Evolutionary conservation across 2,797 vertebrate genomes (phyloP), one percentile per base, ranked within the genome.

Genomic region (Clarias platycephalus): DNA sequence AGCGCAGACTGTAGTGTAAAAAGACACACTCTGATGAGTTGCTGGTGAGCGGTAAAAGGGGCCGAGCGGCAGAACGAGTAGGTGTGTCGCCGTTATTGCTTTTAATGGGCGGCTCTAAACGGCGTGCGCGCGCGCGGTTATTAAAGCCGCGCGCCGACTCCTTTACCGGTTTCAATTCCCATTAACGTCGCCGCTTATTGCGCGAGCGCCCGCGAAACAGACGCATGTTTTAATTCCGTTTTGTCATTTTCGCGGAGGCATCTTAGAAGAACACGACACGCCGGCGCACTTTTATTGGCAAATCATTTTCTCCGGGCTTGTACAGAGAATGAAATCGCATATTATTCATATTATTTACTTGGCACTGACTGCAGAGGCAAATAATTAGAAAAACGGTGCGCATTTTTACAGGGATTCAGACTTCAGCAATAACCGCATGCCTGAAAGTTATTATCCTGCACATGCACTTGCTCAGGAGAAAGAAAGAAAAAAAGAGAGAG

Each of bases 61-160:
- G 37, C 20, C 37, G 37, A 44, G 37, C 6, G 20, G 70, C 87
- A 53, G 86, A 90, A 87, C 86, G 90, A 86, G 90, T 88, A 90
- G 85, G 91, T 93, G 91, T 93, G 91, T 93, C 94, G 94, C 94
- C 96, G 94, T 97, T 97, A 96, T 96, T 97, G 95, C 95, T 95
- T 37, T 94, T 92, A 83, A 83, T 95, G 90, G 93, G 92, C 93
- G 95, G 90, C 94, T 94, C 93, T 94, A 94, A 96, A 95, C 95
- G 95, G 95, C 96, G 94, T 94, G 96, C 96, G 96, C 96, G 96
- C 92, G 96, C 96, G 95, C 94, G 84, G 90, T 94, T 94, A 94
- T 94, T 94, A 93, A 76, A 82, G 91, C 81, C 81, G 85, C 88
- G 88, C 86, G 74, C 80, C 84, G 84, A 85, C 91, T 92, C 91